Evolutionary conservation across 2,797 vertebrate genomes (phyloP), one percentile per base, ranked within the genome.

Genomic region (Pantherophis vulpinus): DNA sequence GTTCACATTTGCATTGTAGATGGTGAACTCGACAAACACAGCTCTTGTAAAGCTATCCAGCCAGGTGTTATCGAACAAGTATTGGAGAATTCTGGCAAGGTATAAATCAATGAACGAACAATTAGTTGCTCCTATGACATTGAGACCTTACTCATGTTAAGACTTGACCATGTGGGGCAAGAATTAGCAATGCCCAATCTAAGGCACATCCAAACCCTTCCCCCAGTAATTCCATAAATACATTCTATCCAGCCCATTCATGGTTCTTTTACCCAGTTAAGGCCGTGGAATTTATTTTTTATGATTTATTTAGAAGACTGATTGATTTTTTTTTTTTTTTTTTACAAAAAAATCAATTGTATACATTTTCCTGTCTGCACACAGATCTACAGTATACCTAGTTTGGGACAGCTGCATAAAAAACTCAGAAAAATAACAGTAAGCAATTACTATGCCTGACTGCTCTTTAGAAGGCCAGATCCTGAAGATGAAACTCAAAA

Each of bases 1-100:
- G 97, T 99, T 99, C 96, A 99, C 98, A 0, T 99, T 99, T 93
- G 99, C 98, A 0, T 99, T 99, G 97, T 99, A 99, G 95, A 99
- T 98, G 0, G 99, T 99, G 96, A 99, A 99, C 97, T 99, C 99
- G 90, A 99, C 98, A 96, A 99, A 99, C 94, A 99, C 96, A 0
- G 98, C 99, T 95, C 99, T 98, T 5, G 99, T 99, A 96, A 98
- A 98, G 89, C 97, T 94, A 87, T 99, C 99, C 94, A 99, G 96
- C 99, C 99, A 99, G 86, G 97, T 96, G 20, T 98, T 98, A 94
- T 98, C 97, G 96, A 98, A 98, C 70, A 99, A 98, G 93, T 99
- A 98, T 95, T 97, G 98, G 91, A 99, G 98, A 91, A 97, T 95
- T 95, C 99, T 99, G 97, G 32, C 95, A 90, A 95, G 93, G 51